Conservation (phyloP, 2,888 invertebrate species). For the Agriotes lineatus region DNA sequence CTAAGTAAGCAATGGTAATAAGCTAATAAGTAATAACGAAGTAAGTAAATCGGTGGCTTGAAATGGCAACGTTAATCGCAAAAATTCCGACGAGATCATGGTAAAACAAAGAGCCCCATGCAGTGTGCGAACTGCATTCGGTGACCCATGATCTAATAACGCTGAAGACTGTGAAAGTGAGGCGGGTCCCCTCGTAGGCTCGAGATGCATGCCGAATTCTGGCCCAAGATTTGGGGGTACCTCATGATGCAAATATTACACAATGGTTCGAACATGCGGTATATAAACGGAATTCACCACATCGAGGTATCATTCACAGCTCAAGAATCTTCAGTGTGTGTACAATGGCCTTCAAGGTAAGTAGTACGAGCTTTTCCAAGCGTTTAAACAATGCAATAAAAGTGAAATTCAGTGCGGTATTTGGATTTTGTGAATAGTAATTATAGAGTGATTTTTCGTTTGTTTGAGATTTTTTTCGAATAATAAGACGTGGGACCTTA, state of each 20-base stretch:
- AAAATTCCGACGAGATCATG: slow-evolving; percentile 25
- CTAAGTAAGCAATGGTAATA: too few relatives aligned
- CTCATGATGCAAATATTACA: slow-evolving; percentile 38
- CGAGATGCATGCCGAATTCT: slow-evolving; percentile 37
- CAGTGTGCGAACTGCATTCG: slow-evolving; percentile 15
- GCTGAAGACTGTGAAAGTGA: slow-evolving; percentile 36
- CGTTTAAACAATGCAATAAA: too few relatives aligned
- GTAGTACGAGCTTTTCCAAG: slow-evolving; percentile 28
- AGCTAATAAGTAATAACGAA: neutral
- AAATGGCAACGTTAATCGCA: too few relatives aligned
- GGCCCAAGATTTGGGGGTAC: slow-evolving; percentile 36
- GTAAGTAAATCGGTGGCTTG: slow-evolving; percentile 8
- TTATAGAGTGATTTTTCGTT: too few relatives aligned
- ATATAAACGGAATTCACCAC: slow-evolving; percentile 29
- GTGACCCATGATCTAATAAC: slow-evolving; percentile 32
- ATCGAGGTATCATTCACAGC: slow-evolving; percentile 26
- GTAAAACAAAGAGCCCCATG: slow-evolving; percentile 15
- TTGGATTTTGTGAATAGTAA: too few relatives aligned
- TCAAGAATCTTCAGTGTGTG: slow-evolving; percentile 6
- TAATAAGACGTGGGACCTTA: too few relatives aligned
- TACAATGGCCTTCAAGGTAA: slow-evolving; percentile 42
- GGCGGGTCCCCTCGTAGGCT: slow-evolving; percentile 35
- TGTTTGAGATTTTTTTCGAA: too few relatives aligned
- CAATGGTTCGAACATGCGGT: slow-evolving; percentile 28
- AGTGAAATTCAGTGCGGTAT: too few relatives aligned